Conservation (phyloP, 2,797 vertebrate genomes). For the Myripristis jacobus region DNA sequence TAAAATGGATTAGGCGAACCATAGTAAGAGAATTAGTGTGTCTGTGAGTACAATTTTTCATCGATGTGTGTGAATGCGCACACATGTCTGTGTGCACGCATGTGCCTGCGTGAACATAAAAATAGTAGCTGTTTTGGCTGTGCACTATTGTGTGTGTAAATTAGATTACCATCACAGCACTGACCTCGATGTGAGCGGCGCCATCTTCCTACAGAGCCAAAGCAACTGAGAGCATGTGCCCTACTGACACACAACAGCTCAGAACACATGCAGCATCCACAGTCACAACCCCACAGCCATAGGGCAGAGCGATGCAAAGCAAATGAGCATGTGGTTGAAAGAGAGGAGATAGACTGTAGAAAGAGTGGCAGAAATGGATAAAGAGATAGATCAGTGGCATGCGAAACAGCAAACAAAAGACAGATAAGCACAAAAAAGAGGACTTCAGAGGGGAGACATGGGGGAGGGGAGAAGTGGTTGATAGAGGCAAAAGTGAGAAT, state of each 20-base stretch:
- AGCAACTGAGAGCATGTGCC: conserved; percentile 66
- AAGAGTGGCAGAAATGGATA: conserved; percentile 30
- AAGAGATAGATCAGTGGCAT: conserved; percentile 30
- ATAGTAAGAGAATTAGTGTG: conserved; percentile 1
- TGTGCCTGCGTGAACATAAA: conserved; percentile 39
- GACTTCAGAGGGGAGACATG: conserved; percentile 52
- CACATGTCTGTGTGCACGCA: neutral
- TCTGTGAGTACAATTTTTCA: neutral
- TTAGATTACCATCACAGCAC: conserved; percentile 75
- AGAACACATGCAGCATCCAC: conserved; percentile 57
- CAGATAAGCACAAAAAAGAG: conserved; percentile 58
- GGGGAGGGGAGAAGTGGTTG: conserved; percentile 49
- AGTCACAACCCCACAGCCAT: conserved; percentile 71
- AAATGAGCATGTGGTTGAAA: conserved; percentile 50
- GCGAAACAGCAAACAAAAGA: conserved; percentile 41
- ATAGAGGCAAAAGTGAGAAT: neutral
- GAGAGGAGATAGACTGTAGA: conserved; percentile 18
- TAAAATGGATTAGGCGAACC: conserved; percentile 44
- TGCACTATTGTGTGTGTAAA: conserved; percentile 60
- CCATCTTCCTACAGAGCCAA: conserved; percentile 63
- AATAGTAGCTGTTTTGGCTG: conserved; percentile 42
- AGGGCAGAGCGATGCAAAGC: conserved; percentile 31
- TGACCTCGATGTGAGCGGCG: conserved; percentile 73
- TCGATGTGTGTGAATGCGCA: conserved; percentile 11
- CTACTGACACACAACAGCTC: conserved; percentile 79